Evolutionary conservation across 1,140 invertebrate genomes (phyloP), one percentile per base, ranked within the genome.

Genomic region (Drosophila ficusphila): DNA sequence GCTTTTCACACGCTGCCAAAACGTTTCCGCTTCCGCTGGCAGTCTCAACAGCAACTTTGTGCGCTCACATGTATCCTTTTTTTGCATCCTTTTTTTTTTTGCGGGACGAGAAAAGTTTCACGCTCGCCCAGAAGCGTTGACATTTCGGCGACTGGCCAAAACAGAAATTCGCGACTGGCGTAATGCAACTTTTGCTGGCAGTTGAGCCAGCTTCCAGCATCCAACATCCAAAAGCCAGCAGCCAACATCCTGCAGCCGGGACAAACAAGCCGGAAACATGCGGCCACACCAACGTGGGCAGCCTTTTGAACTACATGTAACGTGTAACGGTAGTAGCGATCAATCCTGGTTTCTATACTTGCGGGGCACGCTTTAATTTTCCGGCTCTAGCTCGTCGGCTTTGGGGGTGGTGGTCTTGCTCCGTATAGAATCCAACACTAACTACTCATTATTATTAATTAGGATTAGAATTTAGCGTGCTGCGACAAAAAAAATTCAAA

Each of bases 1-100:
- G 65, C 65, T 68, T 85, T 85, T 86, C 79, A 76, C 79, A 86
- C 79, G 81, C 76, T 81, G 81, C 81, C 81, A 85, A 86, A 85
- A 79, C 69, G 81, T 81, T 86, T 86, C 81, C 82, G 77, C 34
- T 88, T 88, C 81, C 82, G 68, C 48, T 65, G 61, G 39, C 71
- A 73, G 71, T 68, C 81, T 73, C 78, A 79, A 79, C 71, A 70
- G 47, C 53, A 39, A 68, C 51, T 61, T 51, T 12, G 19, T 51
- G 16, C 12, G 9, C 7, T 23, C 60, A 33, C 39, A 29, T 16
- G 14, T 52, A 21, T 61, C 33, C 42, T 57, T 47, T 69, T 44
- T 42, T 31, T 3, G 29, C 11, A n/a, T n/a, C n/a, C n/a, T n/a
- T n/a, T n/a, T n/a, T 57, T 47, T 69, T 44, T 42, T 31, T 3